Evolutionary conservation across 2,888 invertebrate species (phyloP).

Genomic region (Barypeithes pellucidus): DNA sequence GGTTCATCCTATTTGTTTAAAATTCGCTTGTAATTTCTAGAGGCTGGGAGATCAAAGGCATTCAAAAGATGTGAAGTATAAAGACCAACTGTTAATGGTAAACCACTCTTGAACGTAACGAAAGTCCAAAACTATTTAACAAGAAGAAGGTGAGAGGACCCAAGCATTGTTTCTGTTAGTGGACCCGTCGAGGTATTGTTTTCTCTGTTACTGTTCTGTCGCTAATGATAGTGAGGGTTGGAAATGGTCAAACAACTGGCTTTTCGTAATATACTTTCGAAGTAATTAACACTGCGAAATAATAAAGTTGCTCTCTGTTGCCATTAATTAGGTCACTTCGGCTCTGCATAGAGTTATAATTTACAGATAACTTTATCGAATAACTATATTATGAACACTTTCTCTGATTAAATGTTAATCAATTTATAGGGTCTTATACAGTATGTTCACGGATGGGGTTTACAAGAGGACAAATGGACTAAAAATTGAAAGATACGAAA

Average conservation of each 20-base stretch:
- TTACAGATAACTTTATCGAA: too few species aligned
- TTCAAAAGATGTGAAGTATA: conserved; percentile 47
- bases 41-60: conserved; percentile 47
- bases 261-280: conserved; percentile 47
- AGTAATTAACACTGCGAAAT: conserved; percentile 44
- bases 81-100: conserved; percentile 52
- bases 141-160: conserved; percentile 51
- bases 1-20: conserved; percentile 37
- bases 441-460: too few species aligned
- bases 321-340: neutral
- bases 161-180: conserved; percentile 52
- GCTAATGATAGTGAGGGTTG: conserved; percentile 49
- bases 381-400: too few species aligned
- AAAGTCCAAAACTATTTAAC: conserved; percentile 54
- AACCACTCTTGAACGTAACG: conserved; percentile 51
- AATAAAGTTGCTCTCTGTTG: conserved; percentile 25
- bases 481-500: too few species aligned
- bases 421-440: too few species aligned
- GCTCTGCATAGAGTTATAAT: neutral
- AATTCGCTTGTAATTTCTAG: conserved; percentile 42
- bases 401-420: too few species aligned
- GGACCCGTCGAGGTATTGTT: conserved; percentile 47
- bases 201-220: conserved; percentile 42
- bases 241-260: conserved; percentile 45
- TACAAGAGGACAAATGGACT: too few species aligned